These are phyloP conservation scores for Heliconius ismenius DNA, from an alignment of 2,888 invertebrate species.

Conservation along the genomic window DNA sequence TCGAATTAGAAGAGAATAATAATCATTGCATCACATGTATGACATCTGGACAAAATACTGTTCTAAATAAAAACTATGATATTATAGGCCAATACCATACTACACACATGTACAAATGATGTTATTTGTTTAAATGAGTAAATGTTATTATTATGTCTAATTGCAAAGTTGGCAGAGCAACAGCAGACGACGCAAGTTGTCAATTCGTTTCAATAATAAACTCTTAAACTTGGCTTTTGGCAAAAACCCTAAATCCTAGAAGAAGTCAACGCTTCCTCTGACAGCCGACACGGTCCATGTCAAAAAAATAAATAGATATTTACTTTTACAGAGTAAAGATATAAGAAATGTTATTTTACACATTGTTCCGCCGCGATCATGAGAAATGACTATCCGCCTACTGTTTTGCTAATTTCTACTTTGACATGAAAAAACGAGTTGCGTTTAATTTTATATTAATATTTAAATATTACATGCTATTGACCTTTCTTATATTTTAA, in stretches of 20 bases:
- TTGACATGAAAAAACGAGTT: conserved; percentile 30
- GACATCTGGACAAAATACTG: conserved; percentile 46
- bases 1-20: background rate
- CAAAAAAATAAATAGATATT: conserved; percentile 52
- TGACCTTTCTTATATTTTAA: conserved; percentile 26
- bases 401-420: conserved; percentile 40
- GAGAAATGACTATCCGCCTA: conserved; percentile 58
- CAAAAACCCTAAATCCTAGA: conserved; percentile 64
- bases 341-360: conserved; percentile 57
- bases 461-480: conserved; percentile 20
- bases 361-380: conserved; percentile 65
- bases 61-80: conserved; percentile 64
- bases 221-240: conserved; percentile 64
- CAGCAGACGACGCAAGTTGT: conserved; percentile 67
- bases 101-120: conserved; percentile 54
- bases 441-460: conserved; percentile 31
- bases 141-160: conserved; percentile 68
- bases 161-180: conserved; percentile 80
- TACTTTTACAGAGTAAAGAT: conserved; percentile 60
- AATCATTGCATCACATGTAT: conserved; percentile 28
- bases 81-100: conserved; percentile 50
- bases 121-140: conserved; percentile 52
- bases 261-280: conserved; percentile 77
- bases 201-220: conserved; percentile 73
- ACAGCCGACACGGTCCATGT: conserved; percentile 71